These are phyloP conservation scores for Tiphia femorata DNA, from an alignment of 2,888 invertebrate genomes.

Conservation along the genomic window DNA sequence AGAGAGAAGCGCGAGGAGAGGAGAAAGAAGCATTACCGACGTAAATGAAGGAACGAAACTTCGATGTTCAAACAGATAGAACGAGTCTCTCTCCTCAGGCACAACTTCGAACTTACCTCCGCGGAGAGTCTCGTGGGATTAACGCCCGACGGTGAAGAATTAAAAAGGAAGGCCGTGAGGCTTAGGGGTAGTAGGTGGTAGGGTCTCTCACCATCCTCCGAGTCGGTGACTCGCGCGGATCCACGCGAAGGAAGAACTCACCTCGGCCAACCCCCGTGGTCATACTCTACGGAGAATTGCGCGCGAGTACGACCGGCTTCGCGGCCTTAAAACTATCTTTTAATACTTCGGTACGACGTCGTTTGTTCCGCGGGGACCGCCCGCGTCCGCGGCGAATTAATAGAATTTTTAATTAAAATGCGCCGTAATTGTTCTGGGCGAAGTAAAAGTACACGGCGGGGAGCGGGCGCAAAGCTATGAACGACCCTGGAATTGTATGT, in stretches of 20 bases:
- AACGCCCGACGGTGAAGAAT: constrained; percentile 25
- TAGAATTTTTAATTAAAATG: constrained; percentile 64
- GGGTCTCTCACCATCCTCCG: too few relatives aligned
- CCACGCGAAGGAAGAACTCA: too few relatives aligned
- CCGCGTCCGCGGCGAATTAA: constrained; percentile 49
- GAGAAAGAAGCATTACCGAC: not conserved
- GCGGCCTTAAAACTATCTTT: constrained; percentile 40
- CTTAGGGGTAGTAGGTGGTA: too few relatives aligned
- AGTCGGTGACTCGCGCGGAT: too few relatives aligned
- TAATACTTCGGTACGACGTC: constrained; percentile 35
- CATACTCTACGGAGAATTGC: constrained; percentile 24
- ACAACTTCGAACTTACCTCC: not conserved
- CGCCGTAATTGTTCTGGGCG: constrained; percentile 51
- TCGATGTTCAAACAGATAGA: constrained; percentile 8
- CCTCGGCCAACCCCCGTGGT: too few relatives aligned
- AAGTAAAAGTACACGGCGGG: constrained; percentile 30
- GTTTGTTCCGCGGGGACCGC: constrained; percentile 30
- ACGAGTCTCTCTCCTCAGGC: not conserved
- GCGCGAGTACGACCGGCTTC: constrained; percentile 21
- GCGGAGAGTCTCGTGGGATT: constrained; percentile 13
- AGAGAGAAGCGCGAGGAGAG: not conserved
- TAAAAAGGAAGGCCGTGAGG: constrained; percentile 29
- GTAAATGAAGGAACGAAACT: not conserved
- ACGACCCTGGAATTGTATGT: constrained; percentile 30
- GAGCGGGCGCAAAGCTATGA: constrained; percentile 16